These are phyloP conservation scores for Cheilinus undulatus DNA, from an alignment of 2,113 vertebrate species.

Conservation along the genomic window DNA sequence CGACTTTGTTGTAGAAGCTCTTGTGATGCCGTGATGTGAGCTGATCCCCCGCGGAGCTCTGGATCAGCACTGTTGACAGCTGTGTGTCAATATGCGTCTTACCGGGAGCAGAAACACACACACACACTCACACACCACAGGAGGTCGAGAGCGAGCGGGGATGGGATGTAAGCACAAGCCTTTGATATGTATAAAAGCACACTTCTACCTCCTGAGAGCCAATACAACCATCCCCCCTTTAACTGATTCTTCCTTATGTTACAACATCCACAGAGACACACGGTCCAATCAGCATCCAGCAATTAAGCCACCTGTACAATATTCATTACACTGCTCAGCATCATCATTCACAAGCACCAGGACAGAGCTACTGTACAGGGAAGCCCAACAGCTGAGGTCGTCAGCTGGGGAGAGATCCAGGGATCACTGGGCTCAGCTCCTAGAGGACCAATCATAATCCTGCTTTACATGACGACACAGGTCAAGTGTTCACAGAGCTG, in stretches of 20 bases:
- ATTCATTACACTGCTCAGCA: constrained; percentile 13
- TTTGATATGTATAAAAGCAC: constrained; percentile 78
- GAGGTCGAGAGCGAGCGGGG: constrained; percentile 82
- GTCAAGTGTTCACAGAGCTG: constrained; percentile 15
- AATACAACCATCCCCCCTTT: constrained; percentile 17
- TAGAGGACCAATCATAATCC: constrained; percentile 15
- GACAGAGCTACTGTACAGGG: background rate
- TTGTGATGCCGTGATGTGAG: constrained; percentile 27
- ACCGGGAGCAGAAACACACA: constrained; percentile 46
- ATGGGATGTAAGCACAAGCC: constrained; percentile 45
- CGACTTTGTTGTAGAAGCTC: constrained; percentile 1
- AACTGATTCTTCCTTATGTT: constrained; percentile 30
- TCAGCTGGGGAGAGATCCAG: background rate
- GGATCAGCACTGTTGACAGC: constrained; percentile 61
- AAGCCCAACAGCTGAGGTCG: constrained; percentile 1
- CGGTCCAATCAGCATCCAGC: constrained; percentile 18
- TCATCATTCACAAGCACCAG: background rate
- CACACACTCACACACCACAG: constrained; percentile 79
- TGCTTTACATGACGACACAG: constrained; percentile 15
- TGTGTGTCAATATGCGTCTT: constrained; percentile 59
- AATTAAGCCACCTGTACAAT: constrained; percentile 13
- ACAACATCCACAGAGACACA: constrained; percentile 31
- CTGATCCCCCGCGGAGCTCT: constrained; percentile 25
- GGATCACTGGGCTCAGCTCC: constrained; percentile 15
- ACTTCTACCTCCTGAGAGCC: constrained; percentile 48